Evolutionary conservation across 2,113 vertebrate species (phyloP), one percentile per base, ranked within the genome.

Genomic region (Carollia perspicillata): DNA sequence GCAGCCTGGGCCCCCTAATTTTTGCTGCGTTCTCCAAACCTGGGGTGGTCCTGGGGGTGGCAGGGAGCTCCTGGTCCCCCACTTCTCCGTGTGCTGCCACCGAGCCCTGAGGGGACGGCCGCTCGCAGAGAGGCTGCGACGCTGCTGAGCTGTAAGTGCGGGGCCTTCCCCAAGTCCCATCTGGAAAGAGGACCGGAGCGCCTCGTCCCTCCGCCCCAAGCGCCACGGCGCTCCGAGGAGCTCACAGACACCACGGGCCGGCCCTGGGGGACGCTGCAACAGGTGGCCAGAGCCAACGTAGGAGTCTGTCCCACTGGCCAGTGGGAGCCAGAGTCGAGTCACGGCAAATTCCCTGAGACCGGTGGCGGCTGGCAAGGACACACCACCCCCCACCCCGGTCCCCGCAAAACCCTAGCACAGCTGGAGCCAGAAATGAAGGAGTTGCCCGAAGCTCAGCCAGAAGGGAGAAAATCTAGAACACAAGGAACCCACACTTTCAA

Each of bases 211-310:
- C 22, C 2, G 55, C 55, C 49, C 4, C 23, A 2, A 10, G 37
- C 1, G 0, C 28, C 55, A 12, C 10, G 4, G 35, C 0, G 1
- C 7, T 0, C 8, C 3, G 2, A 14, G 42, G 35, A 30, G 26
- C 28, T 5, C 13, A 0, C 0, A 0, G 68, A n/a, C 12, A 69
- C 28, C 37, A 8, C 2, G 3, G 40, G 44, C 0, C 0, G 74
- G 7, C 22, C 44, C 17, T 3, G 0, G 2, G 26, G 0, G 0
- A 7, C 0, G 13, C 77, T 1, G 5, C 26, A 22, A 5, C 0
- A 1, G 17, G 22, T 1, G 8, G 33, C 26, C 1, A 0, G 35
- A 33, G 71, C 60, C 79, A 5, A 0, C 2, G 5, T n/a, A 4
- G 0, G 26, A 23, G 74, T 7, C 72, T 23, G 5, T 35, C 72